Evolutionary conservation across 2,888 invertebrate species (phyloP).

Genomic region (Caenorhabditis sp.): DNA sequence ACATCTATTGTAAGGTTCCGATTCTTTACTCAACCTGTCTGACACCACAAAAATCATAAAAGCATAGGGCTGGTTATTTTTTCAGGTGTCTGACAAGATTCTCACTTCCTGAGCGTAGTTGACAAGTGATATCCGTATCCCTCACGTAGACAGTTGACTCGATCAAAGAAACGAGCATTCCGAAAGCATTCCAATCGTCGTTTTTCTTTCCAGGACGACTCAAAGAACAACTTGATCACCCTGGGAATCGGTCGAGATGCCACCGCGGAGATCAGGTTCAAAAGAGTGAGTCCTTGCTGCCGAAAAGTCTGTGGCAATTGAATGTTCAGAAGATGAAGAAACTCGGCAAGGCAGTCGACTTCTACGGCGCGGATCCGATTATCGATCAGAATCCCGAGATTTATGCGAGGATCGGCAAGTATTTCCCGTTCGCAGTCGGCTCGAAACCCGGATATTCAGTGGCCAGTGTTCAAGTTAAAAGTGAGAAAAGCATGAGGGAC

Average conservation of each 20-base stretch:
- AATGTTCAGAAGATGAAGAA: conserved; percentile 53
- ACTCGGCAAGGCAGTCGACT: conserved; percentile 23
- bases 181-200: too few species aligned
- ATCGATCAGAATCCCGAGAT: conserved; percentile 42
- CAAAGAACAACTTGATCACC: conserved; percentile 39
- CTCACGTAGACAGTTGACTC: too few species aligned
- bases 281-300: conserved; percentile 1
- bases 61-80: too few species aligned
- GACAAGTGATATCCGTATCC: too few species aligned
- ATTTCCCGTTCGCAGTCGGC: conserved; percentile 48
- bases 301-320: too few species aligned
- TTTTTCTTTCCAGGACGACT: conserved; percentile 22
- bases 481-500: too few species aligned
- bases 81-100: too few species aligned
- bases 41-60: too few species aligned
- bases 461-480: conserved; percentile 34
- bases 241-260: conserved; percentile 59
- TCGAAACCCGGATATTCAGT: conserved; percentile 26
- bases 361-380: conserved; percentile 33
- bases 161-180: too few species aligned
- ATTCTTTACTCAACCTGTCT: too few species aligned
- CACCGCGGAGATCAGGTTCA: conserved; percentile 37
- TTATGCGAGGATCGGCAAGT: conserved; percentile 38
- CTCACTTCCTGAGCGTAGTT: too few species aligned
- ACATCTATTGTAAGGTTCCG: too few species aligned